phyloP scores from a whole-genome alignment of 1,140 invertebrate genomes.

The Bombus affinis region DNA sequence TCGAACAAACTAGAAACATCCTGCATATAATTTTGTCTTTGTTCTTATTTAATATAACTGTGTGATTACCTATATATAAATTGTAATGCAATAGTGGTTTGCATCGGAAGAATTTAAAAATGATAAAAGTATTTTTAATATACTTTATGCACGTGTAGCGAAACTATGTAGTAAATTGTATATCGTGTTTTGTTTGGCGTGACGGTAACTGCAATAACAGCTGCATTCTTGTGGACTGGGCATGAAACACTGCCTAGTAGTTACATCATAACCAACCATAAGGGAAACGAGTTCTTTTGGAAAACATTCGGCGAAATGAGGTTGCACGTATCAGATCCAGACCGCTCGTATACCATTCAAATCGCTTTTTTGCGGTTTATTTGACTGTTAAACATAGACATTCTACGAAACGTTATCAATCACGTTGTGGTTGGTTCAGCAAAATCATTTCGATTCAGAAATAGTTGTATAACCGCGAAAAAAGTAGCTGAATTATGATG shows the following conservation, averaged over 20 bases:
- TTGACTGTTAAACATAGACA: not conserved
- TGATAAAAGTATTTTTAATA: not conserved
- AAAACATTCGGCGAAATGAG: conserved; percentile 12
- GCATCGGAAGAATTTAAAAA: not conserved
- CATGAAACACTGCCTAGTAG: not conserved
- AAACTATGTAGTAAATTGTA: not conserved
- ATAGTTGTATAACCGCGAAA: not conserved
- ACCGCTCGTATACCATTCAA: not conserved
- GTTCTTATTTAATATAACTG: not conserved
- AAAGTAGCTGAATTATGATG: conserved; percentile 24
- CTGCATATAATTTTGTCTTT: not conserved
- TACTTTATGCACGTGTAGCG: not conserved
- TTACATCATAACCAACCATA: conserved; percentile 3
- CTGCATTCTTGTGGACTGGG: not conserved
- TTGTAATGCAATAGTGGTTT: not conserved
- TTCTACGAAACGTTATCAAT: conserved; percentile 22
- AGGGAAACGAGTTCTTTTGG: conserved; percentile 20
- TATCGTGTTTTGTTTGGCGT: not conserved
- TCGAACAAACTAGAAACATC: not conserved
- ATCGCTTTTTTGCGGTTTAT: conserved; percentile 4
- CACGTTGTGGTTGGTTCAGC: not conserved
- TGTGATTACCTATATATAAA: not conserved
- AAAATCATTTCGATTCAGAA: not conserved
- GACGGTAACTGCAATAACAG: not conserved
- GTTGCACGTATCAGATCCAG: conserved; percentile 10